These are phyloP conservation scores for Tribolium freemani DNA, from an alignment of 2,888 invertebrate species.

Conservation along the genomic window DNA sequence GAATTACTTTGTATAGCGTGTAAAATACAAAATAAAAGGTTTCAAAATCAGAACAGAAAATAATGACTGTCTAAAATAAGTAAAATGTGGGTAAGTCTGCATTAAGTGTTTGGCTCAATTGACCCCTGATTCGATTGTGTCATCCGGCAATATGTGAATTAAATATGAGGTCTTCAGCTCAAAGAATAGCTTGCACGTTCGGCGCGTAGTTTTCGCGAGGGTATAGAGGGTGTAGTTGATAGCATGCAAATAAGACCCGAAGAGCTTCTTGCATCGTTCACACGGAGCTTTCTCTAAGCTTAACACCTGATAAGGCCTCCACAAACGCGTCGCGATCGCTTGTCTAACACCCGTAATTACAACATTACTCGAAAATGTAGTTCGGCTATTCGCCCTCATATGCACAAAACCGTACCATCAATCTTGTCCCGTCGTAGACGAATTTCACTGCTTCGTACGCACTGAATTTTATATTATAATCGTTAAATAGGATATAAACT, in stretches of 20 bases:
- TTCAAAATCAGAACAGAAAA: no score
- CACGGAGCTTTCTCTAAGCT: conserved; percentile 63
- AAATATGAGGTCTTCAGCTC: conserved; percentile 27
- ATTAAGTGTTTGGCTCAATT: background rate
- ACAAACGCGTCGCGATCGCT: conserved; percentile 52
- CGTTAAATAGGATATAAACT: conserved; percentile 45
- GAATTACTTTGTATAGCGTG: no score
- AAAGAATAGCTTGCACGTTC: conserved; percentile 42
- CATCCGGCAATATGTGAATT: conserved; percentile 5
- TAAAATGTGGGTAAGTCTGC: no score
- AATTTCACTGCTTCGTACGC: background rate
- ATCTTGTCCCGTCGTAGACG: conserved; percentile 21
- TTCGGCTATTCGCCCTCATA: background rate
- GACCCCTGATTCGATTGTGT: background rate
- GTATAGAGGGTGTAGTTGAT: conserved; percentile 55
- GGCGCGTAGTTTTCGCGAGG: conserved; percentile 39
- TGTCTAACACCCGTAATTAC: conserved; percentile 58
- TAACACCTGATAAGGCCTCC: conserved; percentile 62
- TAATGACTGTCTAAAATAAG: no score
- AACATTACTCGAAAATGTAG: conserved; percentile 28
- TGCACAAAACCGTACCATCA: conserved; percentile 30
- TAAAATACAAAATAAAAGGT: no score
- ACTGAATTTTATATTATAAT: conserved; percentile 43
- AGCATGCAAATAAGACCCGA: conserved; percentile 63
- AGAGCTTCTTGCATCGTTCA: conserved; percentile 63